A percentile compares a stretch with the other conserved stretches of the same genome.
These are phyloP conservation scores for Aphaenogaster rudis DNA, from an alignment of 1,140 invertebrate species.

Conservation along the genomic window DNA sequence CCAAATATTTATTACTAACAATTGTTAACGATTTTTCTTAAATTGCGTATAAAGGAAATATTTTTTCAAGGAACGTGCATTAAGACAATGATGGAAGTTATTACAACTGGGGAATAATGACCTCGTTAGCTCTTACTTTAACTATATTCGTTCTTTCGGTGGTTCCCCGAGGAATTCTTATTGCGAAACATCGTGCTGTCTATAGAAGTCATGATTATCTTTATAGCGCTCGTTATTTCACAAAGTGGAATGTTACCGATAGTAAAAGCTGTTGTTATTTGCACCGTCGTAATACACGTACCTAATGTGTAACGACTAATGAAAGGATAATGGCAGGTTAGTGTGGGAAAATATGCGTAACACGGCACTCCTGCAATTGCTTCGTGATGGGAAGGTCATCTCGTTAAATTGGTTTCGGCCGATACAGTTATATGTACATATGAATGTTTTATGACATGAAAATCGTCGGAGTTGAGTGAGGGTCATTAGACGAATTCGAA, in stretches of 20 bases:
- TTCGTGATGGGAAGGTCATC: neutral
- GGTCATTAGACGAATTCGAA: neutral
- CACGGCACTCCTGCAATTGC: neutral
- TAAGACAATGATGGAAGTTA: neutral
- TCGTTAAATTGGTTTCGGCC: slow-evolving; percentile 13
- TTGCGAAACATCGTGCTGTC: slow-evolving; percentile 30
- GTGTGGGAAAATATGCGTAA: slow-evolving; percentile 3
- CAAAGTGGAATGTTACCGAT: slow-evolving; percentile 20
- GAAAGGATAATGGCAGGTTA: slow-evolving; percentile 5
- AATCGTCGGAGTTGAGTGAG: neutral
- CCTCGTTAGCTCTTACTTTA: neutral
- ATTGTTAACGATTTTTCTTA: neutral
- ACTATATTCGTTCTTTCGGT: neutral
- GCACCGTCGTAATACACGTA: neutral
- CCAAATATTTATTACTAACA: neutral
- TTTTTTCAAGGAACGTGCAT: neutral
- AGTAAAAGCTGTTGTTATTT: slow-evolving; percentile 33
- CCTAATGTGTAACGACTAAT: slow-evolving; percentile 23
- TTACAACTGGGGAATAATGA: slow-evolving; percentile 11
- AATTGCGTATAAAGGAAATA: neutral
- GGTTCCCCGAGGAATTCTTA: neutral
- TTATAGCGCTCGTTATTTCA: neutral
- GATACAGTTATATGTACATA: neutral
- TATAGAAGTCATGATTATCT: neutral
- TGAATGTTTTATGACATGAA: neutral